These are phyloP conservation scores for Nipponia nippon DNA, from an alignment of 2,113 vertebrate species.

Conservation along the genomic window DNA sequence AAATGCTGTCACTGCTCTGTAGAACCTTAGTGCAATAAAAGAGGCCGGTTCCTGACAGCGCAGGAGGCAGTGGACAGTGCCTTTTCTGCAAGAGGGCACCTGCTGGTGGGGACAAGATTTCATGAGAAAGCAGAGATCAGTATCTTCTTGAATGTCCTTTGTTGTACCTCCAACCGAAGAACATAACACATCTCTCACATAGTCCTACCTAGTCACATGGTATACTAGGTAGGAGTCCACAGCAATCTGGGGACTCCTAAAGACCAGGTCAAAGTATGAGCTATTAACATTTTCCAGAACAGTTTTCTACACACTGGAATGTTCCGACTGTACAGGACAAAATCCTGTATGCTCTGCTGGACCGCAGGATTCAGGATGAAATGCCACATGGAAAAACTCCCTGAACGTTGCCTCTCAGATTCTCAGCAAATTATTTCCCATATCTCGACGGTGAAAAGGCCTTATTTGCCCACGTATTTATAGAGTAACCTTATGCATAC, in stretches of 20 bases:
- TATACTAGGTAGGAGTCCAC: background rate
- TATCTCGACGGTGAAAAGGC: background rate
- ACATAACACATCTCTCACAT: fast-evolving
- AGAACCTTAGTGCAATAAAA: background rate
- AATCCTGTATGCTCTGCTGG: background rate
- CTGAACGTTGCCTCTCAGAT: background rate
- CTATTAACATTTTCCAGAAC: background rate
- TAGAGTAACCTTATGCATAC: background rate
- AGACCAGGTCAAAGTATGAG: background rate
- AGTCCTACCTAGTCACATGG: background rate
- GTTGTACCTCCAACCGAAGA: background rate
- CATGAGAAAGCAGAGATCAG: background rate
- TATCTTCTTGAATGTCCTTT: background rate
- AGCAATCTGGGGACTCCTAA: background rate
- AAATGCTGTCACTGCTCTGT: background rate
- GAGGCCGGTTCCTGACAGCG: background rate
- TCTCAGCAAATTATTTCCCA: background rate
- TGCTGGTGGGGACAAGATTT: background rate
- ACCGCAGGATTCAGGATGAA: background rate
- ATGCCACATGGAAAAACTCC: background rate
- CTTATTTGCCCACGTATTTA: background rate
- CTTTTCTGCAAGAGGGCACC: background rate
- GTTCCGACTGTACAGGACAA: background rate
- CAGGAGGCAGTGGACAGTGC: background rate
- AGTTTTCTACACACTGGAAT: background rate